Conservation (phyloP, 2,113 vertebrate species). For the Pluvianellus socialis region DNA sequence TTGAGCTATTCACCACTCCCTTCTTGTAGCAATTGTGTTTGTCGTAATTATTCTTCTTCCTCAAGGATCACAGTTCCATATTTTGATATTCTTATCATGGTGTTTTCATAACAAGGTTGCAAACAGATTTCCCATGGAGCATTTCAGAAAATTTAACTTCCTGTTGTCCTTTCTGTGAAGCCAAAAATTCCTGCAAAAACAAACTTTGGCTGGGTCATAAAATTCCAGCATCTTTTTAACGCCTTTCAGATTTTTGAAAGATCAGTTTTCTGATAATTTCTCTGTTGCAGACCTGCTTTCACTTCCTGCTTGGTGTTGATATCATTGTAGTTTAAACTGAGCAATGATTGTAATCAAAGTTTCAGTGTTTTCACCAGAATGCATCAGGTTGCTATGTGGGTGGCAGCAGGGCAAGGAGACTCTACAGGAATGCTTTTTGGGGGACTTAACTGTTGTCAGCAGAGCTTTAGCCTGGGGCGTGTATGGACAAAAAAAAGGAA, state of each 20-base stretch:
- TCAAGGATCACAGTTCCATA: neutral
- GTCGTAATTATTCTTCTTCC: neutral
- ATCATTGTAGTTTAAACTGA: neutral
- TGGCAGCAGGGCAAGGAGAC: neutral
- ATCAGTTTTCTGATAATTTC: neutral
- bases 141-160: neutral
- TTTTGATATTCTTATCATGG: neutral
- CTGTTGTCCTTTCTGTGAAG: neutral
- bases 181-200: neutral
- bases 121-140: neutral
- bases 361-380: slow-evolving; percentile 21
- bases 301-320: neutral
- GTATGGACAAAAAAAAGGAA: neutral
- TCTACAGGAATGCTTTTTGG: neutral
- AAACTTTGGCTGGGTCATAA: neutral
- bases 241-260: neutral
- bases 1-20: neutral
- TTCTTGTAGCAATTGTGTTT: neutral
- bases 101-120: neutral
- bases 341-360: slow-evolving; percentile 25
- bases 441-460: neutral
- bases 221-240: neutral
- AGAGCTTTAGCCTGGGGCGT: neutral
- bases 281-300: neutral
- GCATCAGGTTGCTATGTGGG: neutral